phyloP scores from a whole-genome alignment of 2,797 vertebrate genomes.

The Microctenopoma stevenorrisi region DNA sequence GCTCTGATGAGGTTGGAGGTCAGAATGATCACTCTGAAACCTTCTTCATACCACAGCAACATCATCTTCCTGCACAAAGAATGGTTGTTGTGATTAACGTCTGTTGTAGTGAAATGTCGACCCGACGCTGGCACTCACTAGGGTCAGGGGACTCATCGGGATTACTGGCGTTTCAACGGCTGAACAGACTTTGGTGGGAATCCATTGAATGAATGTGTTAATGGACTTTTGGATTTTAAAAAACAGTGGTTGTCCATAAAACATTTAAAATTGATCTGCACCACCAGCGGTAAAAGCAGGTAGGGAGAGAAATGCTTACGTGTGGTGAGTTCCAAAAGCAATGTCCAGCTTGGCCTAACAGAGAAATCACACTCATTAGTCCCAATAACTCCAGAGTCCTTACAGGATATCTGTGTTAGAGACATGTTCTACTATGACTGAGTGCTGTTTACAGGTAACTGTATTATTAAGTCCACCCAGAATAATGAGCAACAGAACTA shows the following conservation, averaged over 20 bases:
- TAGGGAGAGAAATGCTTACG: conserved; percentile 85
- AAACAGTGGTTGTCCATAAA: no score
- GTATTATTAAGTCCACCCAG: background rate
- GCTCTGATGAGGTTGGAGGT: conserved; percentile 96
- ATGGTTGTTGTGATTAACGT: no score
- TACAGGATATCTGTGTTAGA: background rate
- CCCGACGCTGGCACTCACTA: no score
- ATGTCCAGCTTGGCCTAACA: conserved; percentile 96
- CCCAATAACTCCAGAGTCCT: background rate
- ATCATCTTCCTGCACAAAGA: conserved; percentile 92
- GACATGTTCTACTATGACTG: background rate
- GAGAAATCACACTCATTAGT: conserved; percentile 49
- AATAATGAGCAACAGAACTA: no score
- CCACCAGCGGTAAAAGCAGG: background rate
- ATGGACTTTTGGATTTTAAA: no score
- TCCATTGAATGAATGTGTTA: no score
- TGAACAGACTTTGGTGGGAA: no score
- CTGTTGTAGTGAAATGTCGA: no score
- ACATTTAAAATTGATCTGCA: no score
- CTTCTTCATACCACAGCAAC: conserved; percentile 94
- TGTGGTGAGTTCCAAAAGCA: conserved; percentile 98
- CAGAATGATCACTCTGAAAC: conserved; percentile 93
- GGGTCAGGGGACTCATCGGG: no score
- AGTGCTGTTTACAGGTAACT: background rate
- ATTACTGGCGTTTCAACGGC: no score